Conservation (phyloP, 2,113 vertebrate species). For the Chloebia gouldiae region DNA sequence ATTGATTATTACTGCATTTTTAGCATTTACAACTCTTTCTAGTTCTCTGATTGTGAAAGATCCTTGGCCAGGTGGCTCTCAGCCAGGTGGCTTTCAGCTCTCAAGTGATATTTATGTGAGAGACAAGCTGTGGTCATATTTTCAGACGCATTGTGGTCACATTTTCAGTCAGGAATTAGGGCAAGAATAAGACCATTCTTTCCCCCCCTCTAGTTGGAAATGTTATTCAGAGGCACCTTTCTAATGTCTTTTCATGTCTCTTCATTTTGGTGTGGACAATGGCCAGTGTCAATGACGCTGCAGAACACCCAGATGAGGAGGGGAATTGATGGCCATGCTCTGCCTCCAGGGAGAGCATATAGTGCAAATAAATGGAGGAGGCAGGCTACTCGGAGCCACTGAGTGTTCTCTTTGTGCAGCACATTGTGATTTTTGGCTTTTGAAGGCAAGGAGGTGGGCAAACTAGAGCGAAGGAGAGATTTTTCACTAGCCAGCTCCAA, state of each 20-base stretch:
- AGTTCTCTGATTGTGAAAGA: not conserved
- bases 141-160: not conserved
- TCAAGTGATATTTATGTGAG: not conserved
- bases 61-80: not conserved
- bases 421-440: constrained; percentile 29
- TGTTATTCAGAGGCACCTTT: not conserved
- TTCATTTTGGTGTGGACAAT: not conserved
- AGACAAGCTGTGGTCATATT: not conserved
- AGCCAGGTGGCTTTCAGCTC: not conserved
- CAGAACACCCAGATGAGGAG: not conserved
- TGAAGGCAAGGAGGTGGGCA: not conserved
- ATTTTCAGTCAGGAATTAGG: not conserved
- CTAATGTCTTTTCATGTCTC: not conserved
- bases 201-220: not conserved
- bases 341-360: not conserved
- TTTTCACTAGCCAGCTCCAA: not conserved
- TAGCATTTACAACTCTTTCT: not conserved
- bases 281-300: not conserved
- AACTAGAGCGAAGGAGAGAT: not conserved
- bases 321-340: not conserved
- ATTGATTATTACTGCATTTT: not conserved
- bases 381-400: not conserved
- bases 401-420: constrained; percentile 8
- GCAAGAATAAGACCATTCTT: constrained; percentile 23
- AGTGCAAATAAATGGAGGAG: not conserved